Evolutionary conservation across 2,888 invertebrate genomes (phyloP).

Genomic region (Rotaria macrura): DNA sequence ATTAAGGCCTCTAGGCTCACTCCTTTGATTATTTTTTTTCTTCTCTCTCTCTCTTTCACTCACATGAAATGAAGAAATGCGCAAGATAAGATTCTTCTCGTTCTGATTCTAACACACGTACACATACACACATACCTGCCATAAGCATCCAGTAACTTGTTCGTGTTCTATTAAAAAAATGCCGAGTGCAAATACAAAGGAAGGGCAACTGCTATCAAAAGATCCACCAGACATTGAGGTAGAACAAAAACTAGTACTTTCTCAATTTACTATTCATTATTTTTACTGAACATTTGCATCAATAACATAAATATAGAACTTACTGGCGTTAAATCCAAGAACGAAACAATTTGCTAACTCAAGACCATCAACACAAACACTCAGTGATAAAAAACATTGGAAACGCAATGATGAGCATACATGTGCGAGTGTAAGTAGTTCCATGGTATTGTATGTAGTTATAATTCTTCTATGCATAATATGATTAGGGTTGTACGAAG

Average conservation of each 20-base stretch:
- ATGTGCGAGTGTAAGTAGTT: slow-evolving; percentile 59
- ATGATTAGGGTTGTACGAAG: slow-evolving; percentile 59
- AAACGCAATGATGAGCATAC: slow-evolving; percentile 77
- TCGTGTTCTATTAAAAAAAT: neutral
- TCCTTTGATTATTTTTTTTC: too few relatives aligned
- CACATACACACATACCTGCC: neutral
- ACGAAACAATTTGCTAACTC: slow-evolving; percentile 65
- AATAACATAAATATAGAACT: slow-evolving; percentile 59
- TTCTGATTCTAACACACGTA: neutral
- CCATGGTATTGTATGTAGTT: neutral
- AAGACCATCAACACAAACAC: slow-evolving; percentile 73
- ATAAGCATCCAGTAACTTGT: neutral
- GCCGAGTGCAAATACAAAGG: neutral
- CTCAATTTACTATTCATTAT: too few relatives aligned
- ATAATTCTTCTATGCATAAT: slow-evolving; percentile 27
- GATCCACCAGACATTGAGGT: slow-evolving; percentile 75
- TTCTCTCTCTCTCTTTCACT: neutral
- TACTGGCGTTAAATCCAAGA: slow-evolving; percentile 73
- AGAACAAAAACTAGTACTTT: too few relatives aligned
- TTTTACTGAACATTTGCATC: too few relatives aligned
- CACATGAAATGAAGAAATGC: neutral
- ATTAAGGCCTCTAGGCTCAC: too few relatives aligned
- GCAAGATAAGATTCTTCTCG: neutral
- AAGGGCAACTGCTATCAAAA: slow-evolving; percentile 21
- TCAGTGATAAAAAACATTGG: slow-evolving; percentile 80